Conservation (phyloP, 2,113 vertebrate species). For the Ptilorrhoa leucosticta region DNA sequence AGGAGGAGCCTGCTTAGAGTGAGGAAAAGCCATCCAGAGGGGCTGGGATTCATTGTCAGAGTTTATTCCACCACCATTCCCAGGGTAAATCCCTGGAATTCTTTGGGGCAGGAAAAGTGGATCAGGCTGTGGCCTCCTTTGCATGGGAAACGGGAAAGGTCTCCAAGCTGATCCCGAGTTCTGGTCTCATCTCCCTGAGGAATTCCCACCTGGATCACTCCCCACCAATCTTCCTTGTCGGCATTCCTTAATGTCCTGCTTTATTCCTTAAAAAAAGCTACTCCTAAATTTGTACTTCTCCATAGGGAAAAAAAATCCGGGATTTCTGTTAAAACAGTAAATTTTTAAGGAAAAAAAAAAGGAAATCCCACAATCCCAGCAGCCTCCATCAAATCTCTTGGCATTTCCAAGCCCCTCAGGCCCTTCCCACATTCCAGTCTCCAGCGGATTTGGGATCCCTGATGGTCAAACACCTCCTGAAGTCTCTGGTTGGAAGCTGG, state of each 20-base stretch:
- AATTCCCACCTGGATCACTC: background rate
- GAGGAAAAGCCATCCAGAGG: background rate
- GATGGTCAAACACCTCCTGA: background rate
- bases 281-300: background rate
- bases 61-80: background rate
- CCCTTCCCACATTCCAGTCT: fast-evolving
- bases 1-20: too few species aligned
- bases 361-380: background rate
- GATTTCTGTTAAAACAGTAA: background rate
- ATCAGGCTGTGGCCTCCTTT: background rate
- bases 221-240: fast-evolving
- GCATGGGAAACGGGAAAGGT: background rate
- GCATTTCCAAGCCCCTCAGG: background rate
- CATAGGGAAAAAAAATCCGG: fast-evolving
- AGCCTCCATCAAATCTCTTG: background rate
- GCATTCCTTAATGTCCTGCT: background rate
- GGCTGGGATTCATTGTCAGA: background rate
- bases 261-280: background rate
- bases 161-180: background rate
- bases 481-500: background rate
- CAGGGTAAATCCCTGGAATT: background rate
- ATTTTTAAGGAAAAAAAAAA: background rate
- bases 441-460: background rate
- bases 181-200: background rate
- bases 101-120: background rate